Base-by-base conservation (phyloP, 1,140 invertebrate genomes). In the Drosophila setifemur region DNA sequence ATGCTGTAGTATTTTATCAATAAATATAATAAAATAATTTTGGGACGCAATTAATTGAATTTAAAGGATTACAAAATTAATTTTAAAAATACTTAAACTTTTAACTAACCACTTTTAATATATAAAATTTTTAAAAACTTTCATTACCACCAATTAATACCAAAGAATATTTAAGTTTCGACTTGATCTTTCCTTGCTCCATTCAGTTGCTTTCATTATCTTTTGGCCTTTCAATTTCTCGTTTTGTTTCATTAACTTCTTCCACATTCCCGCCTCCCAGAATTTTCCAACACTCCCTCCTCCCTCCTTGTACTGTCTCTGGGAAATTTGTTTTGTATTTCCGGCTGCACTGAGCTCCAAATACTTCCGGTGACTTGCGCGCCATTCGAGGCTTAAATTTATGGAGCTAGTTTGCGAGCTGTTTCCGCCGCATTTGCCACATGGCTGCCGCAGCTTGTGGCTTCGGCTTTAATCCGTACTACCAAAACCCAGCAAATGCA, bases 271-370 rank as follows among this genome's bases (percentile, higher is more conserved):
- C 55, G 31, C 9, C 9, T 2, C 7, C 26, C 7, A 7, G 5
- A 2, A 14, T 29, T 18, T 14, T 52, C 53, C 14, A 29, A 29
- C 7, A 2, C 12, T 44, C 8, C 39, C 3, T 37, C 26, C 9
- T 35, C 14, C 26, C 50, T 23, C 23, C n/a, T 52, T 26, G 50
- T 47, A 39, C 26, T 52, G 9, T 57, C 9, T 61, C 18, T 71
- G 29, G 7, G 54, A 78, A 81, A 83, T 85, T 83, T 83, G 74
- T 85, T 74, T 86, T 79, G 74, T 85, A 67, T 86, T 83, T 79
- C 81, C 81, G 63, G 66, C 47, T 53, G 45, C 43, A 44, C 54
- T 64, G 55, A 86, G 55, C 70, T 75, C 43, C 39, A 78, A 85
- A 83, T 79, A 70, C 81, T 83, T 85, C 79, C 79, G 79, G 74